Base-by-base conservation (phyloP, 2,888 invertebrate species). In the Selenia dentaria region DNA sequence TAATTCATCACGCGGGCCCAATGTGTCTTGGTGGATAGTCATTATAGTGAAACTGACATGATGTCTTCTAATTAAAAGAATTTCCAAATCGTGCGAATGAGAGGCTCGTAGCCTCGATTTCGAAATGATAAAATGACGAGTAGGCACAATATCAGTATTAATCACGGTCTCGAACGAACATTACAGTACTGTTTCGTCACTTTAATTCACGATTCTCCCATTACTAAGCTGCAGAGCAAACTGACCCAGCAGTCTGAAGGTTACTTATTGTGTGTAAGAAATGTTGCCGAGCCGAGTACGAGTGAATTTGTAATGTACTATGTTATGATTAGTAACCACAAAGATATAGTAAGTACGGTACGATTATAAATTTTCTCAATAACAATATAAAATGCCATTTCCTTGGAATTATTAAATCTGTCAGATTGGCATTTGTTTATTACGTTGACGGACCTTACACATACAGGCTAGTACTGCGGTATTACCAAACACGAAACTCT, bases 151-250 rank as follows among this genome's bases (percentile, higher is more conserved):
- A 14, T 12, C 29, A 32, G 20, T 47, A n/a, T 29, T 31, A 36
- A 47, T 27, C 32, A 45, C 31, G 40, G 27, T 33, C 39, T 14
- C 28, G 44, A 36, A 20, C 40, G 20, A 28, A 40, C 44, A 42
- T 38, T 29, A 33, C 34, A 66, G 59, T 54, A 62, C 60, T 36
- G 60, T 69, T 68, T 59, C 66, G 51, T 51, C 62, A 71, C 54
- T 45, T 41, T 55, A 54, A 62, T 64, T 70, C 75, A 74, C 70
- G 74, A 66, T 55, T 67, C 59, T 55, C 54, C 59, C 59, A 71
- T 73, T 69, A 66, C 47, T 55, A 44, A 43, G 39, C 36, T 34
- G 27, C 46, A 50, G 36, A 41, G 27, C 48, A 45, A 48, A 45
- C 53, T 51, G 43, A 50, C 58, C 51, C 37, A 50, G 27, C 40